Evolutionary conservation across 2,113 vertebrate genomes (phyloP), one percentile per base, ranked within the genome.

Genomic region (Pan paniscus): DNA sequence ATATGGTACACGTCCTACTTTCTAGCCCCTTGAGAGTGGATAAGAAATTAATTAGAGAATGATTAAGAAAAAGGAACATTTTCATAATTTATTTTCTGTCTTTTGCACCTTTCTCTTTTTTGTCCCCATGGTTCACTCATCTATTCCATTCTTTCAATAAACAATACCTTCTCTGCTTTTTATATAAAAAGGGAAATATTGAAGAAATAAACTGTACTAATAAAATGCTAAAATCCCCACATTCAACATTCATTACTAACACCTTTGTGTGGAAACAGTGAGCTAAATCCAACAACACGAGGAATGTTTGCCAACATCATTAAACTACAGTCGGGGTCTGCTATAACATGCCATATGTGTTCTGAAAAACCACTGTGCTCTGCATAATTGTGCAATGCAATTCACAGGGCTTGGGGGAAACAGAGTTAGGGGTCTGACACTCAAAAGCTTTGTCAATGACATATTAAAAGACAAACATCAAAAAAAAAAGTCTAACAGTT

Each of bases 11-110:
- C 0, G 8, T 89, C 92, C 86, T 83, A 76, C 46, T 93, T 97
- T 88, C n/a, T 83, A 76, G 8, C 14, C 76, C 50, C 70, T 82
- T 55, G 84, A 93, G 80, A 85, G 23, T 72, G 9, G 35, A 35
- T 88, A 70, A 92, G 61, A 92, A 96, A 96, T 98, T 92, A 97
- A 96, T 97, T 94, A 90, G 90, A 95, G 67, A 92, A 81, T 82
- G 43, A 96, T 92, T 84, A 76, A 92, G 43, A 46, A 80, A 92
- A 90, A 94, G 43, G 38, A 83, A 89, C 23, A 46, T 84, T 97
- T 86, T 96, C n/a, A 70, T 92, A 89, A 96, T 94, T 84, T 95
- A 38, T 90, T 94, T 92, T 84, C 64, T 95, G 4, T 95, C 93
- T 72, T 93, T 90, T 83, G 8, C 32, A 59, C 17, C 46, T 95